Conservation (phyloP, 2,113 vertebrate genomes). For the Phasianus colchicus region DNA sequence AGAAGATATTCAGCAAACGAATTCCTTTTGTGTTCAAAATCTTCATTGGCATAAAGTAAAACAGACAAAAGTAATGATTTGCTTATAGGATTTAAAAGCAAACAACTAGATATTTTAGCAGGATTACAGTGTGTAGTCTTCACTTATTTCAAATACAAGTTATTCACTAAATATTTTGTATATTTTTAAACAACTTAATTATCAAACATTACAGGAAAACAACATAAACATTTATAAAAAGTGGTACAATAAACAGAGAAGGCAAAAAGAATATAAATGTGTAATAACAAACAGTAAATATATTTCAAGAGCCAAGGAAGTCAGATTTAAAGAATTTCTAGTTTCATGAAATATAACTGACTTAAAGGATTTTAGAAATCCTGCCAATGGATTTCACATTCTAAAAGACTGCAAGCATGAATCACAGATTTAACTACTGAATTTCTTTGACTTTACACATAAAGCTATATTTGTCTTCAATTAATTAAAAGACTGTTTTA, state of each 20-base stretch:
- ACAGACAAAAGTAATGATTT: slow-evolving; percentile 16
- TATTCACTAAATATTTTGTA: background rate
- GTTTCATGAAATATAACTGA: background rate
- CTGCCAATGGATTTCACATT: background rate
- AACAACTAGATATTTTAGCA: background rate
- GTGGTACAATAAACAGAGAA: background rate
- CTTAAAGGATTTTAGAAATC: background rate
- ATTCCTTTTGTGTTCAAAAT: background rate
- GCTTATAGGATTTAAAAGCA: slow-evolving; percentile 25
- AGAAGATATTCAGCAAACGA: background rate
- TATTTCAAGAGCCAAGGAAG: background rate
- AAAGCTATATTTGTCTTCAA: background rate
- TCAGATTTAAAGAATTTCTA: background rate
- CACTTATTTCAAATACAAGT: background rate
- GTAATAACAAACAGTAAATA: background rate
- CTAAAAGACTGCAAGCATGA: background rate
- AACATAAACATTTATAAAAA: background rate
- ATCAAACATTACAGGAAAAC: background rate
- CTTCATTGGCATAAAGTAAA: background rate
- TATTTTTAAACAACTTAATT: background rate
- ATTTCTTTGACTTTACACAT: background rate
- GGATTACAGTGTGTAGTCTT: background rate
- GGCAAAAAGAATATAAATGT: background rate
- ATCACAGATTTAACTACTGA: background rate
- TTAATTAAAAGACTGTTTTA: background rate